These are phyloP conservation scores for Danaus chrysippus DNA, from an alignment of 2,888 invertebrate species.

Conservation along the genomic window DNA sequence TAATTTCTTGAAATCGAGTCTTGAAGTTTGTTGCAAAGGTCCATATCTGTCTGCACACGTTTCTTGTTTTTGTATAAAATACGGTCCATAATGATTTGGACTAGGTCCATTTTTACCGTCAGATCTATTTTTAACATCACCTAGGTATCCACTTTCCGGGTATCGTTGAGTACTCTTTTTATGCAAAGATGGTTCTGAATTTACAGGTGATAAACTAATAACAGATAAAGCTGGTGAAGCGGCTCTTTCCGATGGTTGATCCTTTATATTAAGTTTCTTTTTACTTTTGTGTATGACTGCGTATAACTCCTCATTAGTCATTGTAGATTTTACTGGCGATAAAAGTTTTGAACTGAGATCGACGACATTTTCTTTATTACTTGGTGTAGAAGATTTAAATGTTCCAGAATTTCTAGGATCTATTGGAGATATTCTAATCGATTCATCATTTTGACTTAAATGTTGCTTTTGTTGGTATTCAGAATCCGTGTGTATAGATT, in stretches of 20 bases:
- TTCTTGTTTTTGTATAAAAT: slow-evolving; percentile 55
- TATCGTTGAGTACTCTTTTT: slow-evolving; percentile 66
- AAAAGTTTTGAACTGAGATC: slow-evolving; percentile 75
- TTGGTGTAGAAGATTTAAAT: slow-evolving; percentile 85
- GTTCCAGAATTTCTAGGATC: slow-evolving; percentile 80
- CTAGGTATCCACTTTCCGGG: slow-evolving; percentile 81
- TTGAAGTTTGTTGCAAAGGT: slow-evolving; percentile 84
- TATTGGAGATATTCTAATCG: slow-evolving; percentile 82
- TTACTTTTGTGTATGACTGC: slow-evolving; percentile 88
- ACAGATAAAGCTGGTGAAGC: slow-evolving; percentile 70
- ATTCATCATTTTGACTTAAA: slow-evolving; percentile 49
- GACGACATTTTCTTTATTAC: slow-evolving; percentile 70
- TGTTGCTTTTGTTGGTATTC: slow-evolving; percentile 23
- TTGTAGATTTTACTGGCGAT: slow-evolving; percentile 84
- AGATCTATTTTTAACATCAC: slow-evolving; percentile 76
- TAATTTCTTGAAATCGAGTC: slow-evolving; percentile 90
- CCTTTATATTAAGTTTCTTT: slow-evolving; percentile 84
- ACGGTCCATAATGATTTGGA: slow-evolving; percentile 34
- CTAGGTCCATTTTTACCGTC: slow-evolving; percentile 57
- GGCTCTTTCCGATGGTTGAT: slow-evolving; percentile 59
- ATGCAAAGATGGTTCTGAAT: slow-evolving; percentile 69
- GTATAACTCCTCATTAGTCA: slow-evolving; percentile 89
- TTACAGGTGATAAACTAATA: slow-evolving; percentile 72
- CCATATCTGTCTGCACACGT: slow-evolving; percentile 82
- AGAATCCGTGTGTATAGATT: slow-evolving; percentile 36